These are phyloP conservation scores for Sesamia inferens DNA, from an alignment of 2,888 invertebrate genomes.

Conservation along the genomic window DNA sequence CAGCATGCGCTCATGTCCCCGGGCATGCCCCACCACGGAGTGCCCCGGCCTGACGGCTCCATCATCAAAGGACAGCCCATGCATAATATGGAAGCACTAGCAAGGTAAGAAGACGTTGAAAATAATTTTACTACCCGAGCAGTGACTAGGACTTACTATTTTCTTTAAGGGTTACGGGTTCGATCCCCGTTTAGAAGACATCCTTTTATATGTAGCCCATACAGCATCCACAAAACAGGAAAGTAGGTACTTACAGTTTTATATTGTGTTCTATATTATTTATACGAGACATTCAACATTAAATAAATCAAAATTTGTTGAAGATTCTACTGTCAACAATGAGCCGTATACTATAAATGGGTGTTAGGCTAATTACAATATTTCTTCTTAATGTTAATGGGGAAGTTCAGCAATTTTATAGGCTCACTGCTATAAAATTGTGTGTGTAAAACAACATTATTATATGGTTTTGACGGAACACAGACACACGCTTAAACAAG, in stretches of 20 bases:
- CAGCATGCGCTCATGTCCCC: constrained; percentile 97
- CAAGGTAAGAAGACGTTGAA: constrained; percentile 90
- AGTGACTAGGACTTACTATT: too few species aligned
- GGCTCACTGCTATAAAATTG: too few species aligned
- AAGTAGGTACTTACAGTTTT: neutral
- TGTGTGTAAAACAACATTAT: too few species aligned
- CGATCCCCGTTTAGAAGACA: neutral
- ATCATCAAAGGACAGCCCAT: constrained; percentile 96
- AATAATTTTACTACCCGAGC: too few species aligned
- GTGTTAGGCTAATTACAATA: neutral
- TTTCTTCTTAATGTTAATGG: neutral
- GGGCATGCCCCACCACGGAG: constrained; percentile 95
- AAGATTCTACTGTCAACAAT: neutral
- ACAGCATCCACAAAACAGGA: too few species aligned
- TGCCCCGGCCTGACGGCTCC: constrained; percentile 95
- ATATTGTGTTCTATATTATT: neutral
- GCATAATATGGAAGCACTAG: constrained; percentile 97
- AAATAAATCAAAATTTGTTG: neutral
- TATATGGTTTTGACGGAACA: too few species aligned
- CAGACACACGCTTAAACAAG: too few species aligned
- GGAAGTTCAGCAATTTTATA: too few species aligned
- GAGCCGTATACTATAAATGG: neutral
- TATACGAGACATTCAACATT: neutral
- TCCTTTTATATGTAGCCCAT: neutral
- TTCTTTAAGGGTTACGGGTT: neutral